These are phyloP conservation scores for Otis tarda DNA, from an alignment of 2,113 vertebrate species.

Conservation along the genomic window DNA sequence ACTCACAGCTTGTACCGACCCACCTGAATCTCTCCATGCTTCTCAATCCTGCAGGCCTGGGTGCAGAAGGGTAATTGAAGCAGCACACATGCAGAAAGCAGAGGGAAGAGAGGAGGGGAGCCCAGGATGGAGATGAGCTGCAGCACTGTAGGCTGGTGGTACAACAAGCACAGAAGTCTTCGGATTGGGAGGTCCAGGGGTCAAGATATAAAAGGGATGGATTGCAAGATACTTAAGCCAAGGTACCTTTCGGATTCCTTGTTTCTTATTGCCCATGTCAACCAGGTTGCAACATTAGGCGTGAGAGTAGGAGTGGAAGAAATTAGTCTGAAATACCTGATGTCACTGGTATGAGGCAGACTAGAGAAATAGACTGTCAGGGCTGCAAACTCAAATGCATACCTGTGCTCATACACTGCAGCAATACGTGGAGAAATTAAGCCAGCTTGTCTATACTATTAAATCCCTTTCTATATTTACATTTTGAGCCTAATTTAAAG, in stretches of 20 bases:
- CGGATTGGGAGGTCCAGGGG: background rate
- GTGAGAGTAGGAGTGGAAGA: background rate
- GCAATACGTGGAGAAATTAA: background rate
- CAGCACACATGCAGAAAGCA: background rate
- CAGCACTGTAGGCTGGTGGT: background rate
- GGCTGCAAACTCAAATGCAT: background rate
- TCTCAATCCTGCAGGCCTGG: background rate
- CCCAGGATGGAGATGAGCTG: background rate
- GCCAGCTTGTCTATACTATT: background rate
- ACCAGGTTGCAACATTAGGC: rapidly evolving
- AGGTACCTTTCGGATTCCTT: background rate
- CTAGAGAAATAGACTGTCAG: background rate
- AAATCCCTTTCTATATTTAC: background rate
- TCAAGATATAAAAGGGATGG: background rate
- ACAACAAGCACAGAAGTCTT: background rate
- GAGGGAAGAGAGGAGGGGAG: background rate
- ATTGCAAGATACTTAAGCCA: background rate
- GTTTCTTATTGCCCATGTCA: background rate
- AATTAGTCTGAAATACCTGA: background rate
- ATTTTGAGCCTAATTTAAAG: background rate
- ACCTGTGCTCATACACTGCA: background rate
- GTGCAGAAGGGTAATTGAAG: background rate
- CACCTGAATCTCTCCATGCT: background rate
- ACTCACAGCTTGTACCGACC: background rate
- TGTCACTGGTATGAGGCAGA: background rate